These are phyloP conservation scores for Acanthosepion lycidas DNA, from an alignment of 2,888 invertebrate genomes.

Conservation along the genomic window DNA sequence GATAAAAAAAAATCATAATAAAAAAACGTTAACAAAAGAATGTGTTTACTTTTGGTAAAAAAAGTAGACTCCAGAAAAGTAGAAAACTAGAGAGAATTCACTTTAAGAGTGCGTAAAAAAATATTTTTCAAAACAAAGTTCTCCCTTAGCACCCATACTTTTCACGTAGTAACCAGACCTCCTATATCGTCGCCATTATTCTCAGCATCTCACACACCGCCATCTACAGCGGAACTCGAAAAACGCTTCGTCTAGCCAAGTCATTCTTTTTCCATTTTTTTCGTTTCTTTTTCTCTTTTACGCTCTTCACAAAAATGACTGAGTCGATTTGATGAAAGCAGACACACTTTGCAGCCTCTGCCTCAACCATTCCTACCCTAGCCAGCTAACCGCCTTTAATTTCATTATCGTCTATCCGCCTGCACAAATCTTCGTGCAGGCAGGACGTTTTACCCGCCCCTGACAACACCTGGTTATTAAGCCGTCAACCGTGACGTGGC, in stretches of 20 bases:
- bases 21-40: no score
- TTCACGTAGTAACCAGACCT: background rate
- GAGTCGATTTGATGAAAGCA: background rate
- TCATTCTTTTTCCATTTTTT: background rate
- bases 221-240: background rate
- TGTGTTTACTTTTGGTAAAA: no score
- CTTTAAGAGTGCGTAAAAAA: background rate
- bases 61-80: background rate
- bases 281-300: background rate
- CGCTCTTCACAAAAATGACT: background rate
- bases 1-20: no score
- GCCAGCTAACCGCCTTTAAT: background rate
- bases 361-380: background rate
- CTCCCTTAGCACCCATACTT: background rate
- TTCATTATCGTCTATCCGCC: background rate
- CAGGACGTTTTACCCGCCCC: constrained; percentile 11
- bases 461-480: constrained; percentile 21
- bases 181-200: background rate
- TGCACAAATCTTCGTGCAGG: no score
- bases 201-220: background rate
- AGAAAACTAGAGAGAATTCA: background rate
- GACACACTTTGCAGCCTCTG: background rate
- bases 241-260: background rate
- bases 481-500: constrained; percentile 13
- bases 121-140: background rate